These are phyloP conservation scores for Drosophila dives DNA, from an alignment of 2,888 invertebrate species.

Conservation along the genomic window DNA sequence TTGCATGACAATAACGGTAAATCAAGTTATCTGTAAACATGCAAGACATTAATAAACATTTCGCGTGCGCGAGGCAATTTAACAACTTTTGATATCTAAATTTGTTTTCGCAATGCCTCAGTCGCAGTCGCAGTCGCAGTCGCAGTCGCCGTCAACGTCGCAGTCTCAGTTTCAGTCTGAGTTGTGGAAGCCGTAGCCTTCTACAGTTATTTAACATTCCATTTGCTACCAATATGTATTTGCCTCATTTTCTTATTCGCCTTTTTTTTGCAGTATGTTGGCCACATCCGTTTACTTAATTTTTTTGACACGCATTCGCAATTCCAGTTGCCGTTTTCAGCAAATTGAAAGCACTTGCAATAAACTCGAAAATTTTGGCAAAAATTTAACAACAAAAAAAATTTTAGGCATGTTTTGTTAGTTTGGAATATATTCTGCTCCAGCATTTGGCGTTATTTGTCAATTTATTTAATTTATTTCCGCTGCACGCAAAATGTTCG, in stretches of 20 bases:
- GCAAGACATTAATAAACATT: conserved; percentile 83
- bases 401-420: neutral
- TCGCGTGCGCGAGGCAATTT: conserved; percentile 84
- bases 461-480: neutral
- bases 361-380: conserved; percentile 1
- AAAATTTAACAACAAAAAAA: neutral
- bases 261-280: conserved; percentile 29
- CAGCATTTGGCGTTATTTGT: neutral
- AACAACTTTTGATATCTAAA: conserved; percentile 83
- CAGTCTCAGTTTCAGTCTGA: conserved; percentile 12
- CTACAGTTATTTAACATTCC: conserved; percentile 36
- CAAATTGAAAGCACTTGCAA: conserved; percentile 14
- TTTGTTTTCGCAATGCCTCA: conserved; percentile 72
- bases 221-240: conserved; percentile 14
- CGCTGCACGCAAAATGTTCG: conserved; percentile 1
- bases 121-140: conserved; percentile 19
- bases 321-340: conserved; percentile 31
- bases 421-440: neutral
- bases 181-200: conserved; percentile 18
- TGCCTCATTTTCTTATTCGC: conserved; percentile 15
- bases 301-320: conserved; percentile 32
- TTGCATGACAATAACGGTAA: conserved; percentile 81
- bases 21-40: conserved; percentile 83
- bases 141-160: conserved; percentile 10
- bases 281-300: conserved; percentile 49